Conservation (phyloP, 2,797 vertebrate genomes). For the Buphagus erythrorhynchus region DNA sequence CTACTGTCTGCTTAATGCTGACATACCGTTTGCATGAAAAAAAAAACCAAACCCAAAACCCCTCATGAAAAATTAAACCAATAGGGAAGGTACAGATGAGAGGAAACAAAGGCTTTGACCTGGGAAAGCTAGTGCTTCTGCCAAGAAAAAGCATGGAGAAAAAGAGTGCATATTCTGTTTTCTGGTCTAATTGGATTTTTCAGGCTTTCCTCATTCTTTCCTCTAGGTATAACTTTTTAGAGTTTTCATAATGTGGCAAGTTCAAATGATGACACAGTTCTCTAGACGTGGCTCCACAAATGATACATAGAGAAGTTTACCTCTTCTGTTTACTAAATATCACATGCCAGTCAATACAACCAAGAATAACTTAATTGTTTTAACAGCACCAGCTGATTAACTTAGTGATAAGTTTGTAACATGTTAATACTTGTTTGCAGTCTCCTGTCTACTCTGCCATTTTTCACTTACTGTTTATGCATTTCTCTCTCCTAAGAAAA, state of each 20-base stretch:
- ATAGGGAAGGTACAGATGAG: neutral
- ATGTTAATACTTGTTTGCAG: neutral
- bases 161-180: neutral
- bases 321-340: neutral
- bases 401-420: neutral
- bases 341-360: neutral
- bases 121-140: neutral
- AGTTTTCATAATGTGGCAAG: neutral
- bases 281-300: neutral
- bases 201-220: neutral
- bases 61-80: neutral
- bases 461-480: neutral
- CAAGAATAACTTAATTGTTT: neutral
- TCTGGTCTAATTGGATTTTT: neutral
- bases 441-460: neutral
- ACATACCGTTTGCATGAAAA: neutral
- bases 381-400: neutral
- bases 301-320: neutral
- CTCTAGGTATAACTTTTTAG: neutral
- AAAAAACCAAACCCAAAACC: accelerated
- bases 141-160: neutral
- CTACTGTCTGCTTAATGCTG: neutral
- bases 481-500: neutral
- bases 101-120: neutral
- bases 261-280: neutral